Base-by-base conservation (phyloP, 2,113 vertebrate genomes). In the Cephalopterus ornatus region DNA sequence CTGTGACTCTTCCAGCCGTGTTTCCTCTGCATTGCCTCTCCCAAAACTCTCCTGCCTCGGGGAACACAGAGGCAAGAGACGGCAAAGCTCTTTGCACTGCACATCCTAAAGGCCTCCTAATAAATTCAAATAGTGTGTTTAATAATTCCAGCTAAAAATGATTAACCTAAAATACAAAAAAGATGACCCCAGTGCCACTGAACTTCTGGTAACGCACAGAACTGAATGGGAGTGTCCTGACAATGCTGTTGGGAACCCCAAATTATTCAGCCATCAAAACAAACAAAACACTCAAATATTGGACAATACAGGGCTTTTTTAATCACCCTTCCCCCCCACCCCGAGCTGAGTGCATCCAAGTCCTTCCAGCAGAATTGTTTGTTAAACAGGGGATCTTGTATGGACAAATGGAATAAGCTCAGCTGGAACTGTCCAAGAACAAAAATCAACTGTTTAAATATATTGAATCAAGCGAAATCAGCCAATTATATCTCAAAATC, bases 171-270 rank as follows among this genome's bases (percentile, higher is more conserved):
- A 35, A 46, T 26, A 19, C 4, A 14, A 50, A 50, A 27, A 27
- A 32, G 46, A 50, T 14, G 0, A 47, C 35, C 7, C 12, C 14
- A 37, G 20, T 70, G 26, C 9, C 59, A 50, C 2, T 7, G 23
- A 21, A 42, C 6, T 33, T 68, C 46, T 33, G 12, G 10, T 28
- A 46, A 6, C 30, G 71, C 41, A 33, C 5, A 49, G 3, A 44
- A 26, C 9, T 44, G 12, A 81, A 33, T 3, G 14, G 13, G 41
- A 5, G 8, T 39, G 28, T 63, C 42, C 15, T 63, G n/a, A 52
- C 7, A 68, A 5, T 0, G 0, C 14, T 53, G 30, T 58, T 49
- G 15, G 17, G 21, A 74, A 30, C 10, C 5, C 23, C 17, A 12
- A 6, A 22, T 9, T 56, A 68, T 58, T 35, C 32, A 58, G 16